These are phyloP conservation scores for Vidua macroura DNA, from an alignment of 2,113 vertebrate species.

Conservation along the genomic window DNA sequence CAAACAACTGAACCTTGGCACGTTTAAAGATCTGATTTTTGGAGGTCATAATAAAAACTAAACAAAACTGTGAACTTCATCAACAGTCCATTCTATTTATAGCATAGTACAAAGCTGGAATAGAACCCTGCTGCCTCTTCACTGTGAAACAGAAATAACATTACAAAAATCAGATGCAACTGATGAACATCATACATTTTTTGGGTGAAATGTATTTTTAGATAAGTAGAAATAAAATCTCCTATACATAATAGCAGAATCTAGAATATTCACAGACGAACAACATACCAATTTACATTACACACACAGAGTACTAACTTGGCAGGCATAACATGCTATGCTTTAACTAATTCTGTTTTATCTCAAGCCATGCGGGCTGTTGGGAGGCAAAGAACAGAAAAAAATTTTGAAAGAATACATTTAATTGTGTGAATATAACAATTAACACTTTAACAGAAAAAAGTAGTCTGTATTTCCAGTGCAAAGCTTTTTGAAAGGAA, in stretches of 20 bases:
- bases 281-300: slow-evolving; percentile 37
- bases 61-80: slow-evolving; percentile 27
- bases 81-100: slow-evolving; percentile 29
- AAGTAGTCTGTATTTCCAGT: slow-evolving; percentile 70
- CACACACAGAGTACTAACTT: slow-evolving; percentile 8
- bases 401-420: slow-evolving; percentile 32
- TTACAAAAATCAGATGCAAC: slow-evolving; percentile 15
- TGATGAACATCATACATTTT: neutral
- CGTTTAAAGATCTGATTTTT: slow-evolving; percentile 37
- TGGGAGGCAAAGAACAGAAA: slow-evolving; percentile 45
- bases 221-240: slow-evolving; percentile 41
- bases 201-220: slow-evolving; percentile 2
- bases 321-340: slow-evolving; percentile 66
- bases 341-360: slow-evolving; percentile 40
- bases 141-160: slow-evolving; percentile 38
- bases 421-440: slow-evolving; percentile 53
- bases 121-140: slow-evolving; percentile 50
- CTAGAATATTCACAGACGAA: slow-evolving; percentile 23
- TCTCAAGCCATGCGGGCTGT: slow-evolving; percentile 64
- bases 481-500: slow-evolving; percentile 68
- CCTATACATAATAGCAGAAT: neutral
- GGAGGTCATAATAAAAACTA: slow-evolving; percentile 10
- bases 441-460: slow-evolving; percentile 59
- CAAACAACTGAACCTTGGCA: slow-evolving; percentile 2
- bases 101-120: neutral